phyloP scores from a whole-genome alignment of 2,888 invertebrate genomes.

The Pammene fasciana region DNA sequence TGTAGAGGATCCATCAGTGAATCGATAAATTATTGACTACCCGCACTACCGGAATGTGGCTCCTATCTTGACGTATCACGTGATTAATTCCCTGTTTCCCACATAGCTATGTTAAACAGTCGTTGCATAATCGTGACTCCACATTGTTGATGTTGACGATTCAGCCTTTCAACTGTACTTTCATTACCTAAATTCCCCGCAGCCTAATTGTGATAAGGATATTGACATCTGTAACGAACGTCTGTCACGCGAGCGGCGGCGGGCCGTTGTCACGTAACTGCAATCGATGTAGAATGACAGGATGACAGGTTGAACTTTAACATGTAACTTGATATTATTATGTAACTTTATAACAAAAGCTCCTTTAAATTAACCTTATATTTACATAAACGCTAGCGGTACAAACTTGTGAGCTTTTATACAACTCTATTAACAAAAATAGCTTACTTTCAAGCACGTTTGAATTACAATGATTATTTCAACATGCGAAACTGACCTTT shows the following conservation, averaged over 20 bases:
- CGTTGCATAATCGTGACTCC: slow-evolving; percentile 22
- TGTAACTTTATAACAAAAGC: background rate
- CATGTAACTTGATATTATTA: background rate
- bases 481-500: slow-evolving; percentile 2
- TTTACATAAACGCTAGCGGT: background rate
- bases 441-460: background rate
- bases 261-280: slow-evolving; percentile 26
- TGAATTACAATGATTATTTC: background rate
- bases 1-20: background rate
- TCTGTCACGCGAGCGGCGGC: slow-evolving; percentile 29
- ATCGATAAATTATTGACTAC: background rate
- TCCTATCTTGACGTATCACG: slow-evolving; percentile 15
- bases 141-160: slow-evolving; percentile 4
- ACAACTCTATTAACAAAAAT: background rate
- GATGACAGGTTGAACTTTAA: slow-evolving; percentile 26
- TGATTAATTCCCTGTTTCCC: slow-evolving; percentile 3
- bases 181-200: slow-evolving; percentile 35
- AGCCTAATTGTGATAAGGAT: slow-evolving; percentile 30
- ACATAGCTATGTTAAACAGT: slow-evolving; percentile 4
- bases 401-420: background rate
- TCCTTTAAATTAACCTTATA: background rate
- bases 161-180: slow-evolving; percentile 23
- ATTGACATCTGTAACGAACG: slow-evolving; percentile 32
- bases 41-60: background rate
- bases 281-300: slow-evolving; percentile 15